Conservation (phyloP, 2,113 vertebrate species). For the Cyanistes caeruleus region DNA sequence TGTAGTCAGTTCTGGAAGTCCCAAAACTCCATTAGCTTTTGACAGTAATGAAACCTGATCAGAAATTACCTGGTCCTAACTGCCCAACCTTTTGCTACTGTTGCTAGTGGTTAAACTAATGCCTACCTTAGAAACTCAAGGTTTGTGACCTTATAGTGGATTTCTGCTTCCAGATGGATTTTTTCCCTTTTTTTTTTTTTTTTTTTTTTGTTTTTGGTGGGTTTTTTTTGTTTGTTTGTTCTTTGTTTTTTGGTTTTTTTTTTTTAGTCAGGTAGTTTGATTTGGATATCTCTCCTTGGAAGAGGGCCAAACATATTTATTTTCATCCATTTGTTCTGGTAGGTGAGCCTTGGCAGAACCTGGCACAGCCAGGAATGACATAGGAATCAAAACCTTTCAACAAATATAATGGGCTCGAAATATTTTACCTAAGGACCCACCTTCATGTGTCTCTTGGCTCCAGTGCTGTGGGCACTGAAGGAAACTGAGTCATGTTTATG, state of each 20-base stretch:
- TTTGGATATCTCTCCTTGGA: not conserved
- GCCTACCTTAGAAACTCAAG: not conserved
- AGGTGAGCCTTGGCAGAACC: not conserved
- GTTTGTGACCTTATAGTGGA: not conserved
- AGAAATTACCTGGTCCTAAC: not conserved
- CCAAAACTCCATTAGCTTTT: not conserved
- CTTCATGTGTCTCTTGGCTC: not conserved
- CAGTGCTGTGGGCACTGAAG: not conserved
- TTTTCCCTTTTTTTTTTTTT: no score
- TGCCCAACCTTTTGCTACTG: not conserved
- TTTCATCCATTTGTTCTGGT: not conserved
- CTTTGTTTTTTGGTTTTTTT: no score
- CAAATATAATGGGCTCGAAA: not conserved
- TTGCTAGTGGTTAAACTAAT: not conserved
- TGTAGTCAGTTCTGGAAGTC: not conserved
- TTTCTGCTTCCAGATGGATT: not conserved
- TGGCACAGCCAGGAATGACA: accelerated
- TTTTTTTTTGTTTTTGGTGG: no score
- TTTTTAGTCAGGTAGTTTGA: not conserved
- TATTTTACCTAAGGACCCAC: not conserved
- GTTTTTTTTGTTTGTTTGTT: not conserved
- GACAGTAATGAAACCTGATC: not conserved
- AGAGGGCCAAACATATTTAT: not conserved
- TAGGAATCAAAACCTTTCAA: not conserved
- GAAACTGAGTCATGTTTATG: not conserved